Evolutionary conservation across 64 coral and sea anemone species (phyloP), one percentile per base, ranked within the genome.

Genomic region (Pocillopora verrucosa): DNA sequence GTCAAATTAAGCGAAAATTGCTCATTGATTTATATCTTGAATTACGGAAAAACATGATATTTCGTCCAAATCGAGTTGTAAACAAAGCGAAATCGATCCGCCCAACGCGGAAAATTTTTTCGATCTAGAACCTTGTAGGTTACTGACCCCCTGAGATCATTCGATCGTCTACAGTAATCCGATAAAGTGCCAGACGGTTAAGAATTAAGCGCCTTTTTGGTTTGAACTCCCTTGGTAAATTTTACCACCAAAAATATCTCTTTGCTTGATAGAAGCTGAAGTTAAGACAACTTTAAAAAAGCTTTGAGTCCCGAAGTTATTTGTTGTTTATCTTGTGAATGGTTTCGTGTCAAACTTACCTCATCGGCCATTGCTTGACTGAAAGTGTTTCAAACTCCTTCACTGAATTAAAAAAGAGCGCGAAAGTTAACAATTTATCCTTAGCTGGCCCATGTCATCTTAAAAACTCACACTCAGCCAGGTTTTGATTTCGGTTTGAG

Each of bases 341-440:
- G 22, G 67, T 10, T 70, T 70, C 20, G 67, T n/a, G 67, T 9
- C 67, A 24, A 9, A 19, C 80, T 30, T 57, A 85, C 82, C 82
- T 85, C 82, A 20, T 85, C 82, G 57, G 63, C 82, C 82, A 85
- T 85, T 56, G 24, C 64, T 56, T 25, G 20, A 16, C 41, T 22
- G 19, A 11, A 26, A 85, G 65, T 25, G 56, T n/a, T 60, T 15
- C 1, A 58, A 85, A 72, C 72, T 85, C 82, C 82, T 70, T 85
- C 64, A 68, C 82, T 72, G 20, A 10, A n/a, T 56, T 22, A 20
- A 72, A 72, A 5, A 56, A 26, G 22, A 51, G 35, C 13, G 2
- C 34, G 9, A 17, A 14, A 65, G 72, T 85, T 19, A 84, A 56
- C 19, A 14, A 15, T 15, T 51, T 20, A 51, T 65, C 10, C 36